These are phyloP conservation scores for Drosophila serrata DNA, from an alignment of 1,140 invertebrate species.

Conservation along the genomic window DNA sequence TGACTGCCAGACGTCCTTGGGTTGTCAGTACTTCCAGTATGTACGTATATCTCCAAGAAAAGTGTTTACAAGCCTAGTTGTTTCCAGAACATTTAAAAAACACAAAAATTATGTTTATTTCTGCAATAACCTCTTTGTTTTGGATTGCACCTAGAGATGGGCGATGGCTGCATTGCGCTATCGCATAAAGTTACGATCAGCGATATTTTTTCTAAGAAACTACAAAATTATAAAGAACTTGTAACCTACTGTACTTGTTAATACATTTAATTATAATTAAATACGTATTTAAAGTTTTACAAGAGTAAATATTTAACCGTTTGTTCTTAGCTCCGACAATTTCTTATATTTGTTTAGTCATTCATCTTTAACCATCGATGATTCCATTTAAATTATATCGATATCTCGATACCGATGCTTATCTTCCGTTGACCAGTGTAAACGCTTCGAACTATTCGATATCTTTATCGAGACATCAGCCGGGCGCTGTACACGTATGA, in stretches of 20 bases:
- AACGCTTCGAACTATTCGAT: conserved; percentile 1
- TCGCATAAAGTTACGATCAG: not conserved
- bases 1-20: not conserved
- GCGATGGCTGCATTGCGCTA: not conserved
- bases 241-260: not conserved
- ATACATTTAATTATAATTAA: not conserved
- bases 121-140: not conserved
- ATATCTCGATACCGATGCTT: not conserved
- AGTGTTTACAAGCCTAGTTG: not conserved
- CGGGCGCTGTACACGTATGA: conserved; percentile 18
- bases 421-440: not conserved
- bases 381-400: not conserved
- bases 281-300: not conserved
- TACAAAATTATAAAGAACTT: not conserved
- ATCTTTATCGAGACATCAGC: conserved; percentile 8
- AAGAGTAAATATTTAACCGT: not conserved
- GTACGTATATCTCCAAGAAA: not conserved
- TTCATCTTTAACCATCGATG: no score
- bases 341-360: not conserved
- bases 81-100: conserved; percentile 2
- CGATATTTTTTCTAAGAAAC: not conserved
- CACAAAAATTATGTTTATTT: not conserved
- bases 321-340: not conserved
- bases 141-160: conserved; percentile 1
- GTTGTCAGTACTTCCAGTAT: conserved; percentile 1